A percentile compares a stretch with the other conserved stretches of the same genome.
These are phyloP conservation scores for Benthosema pterotum DNA, from an alignment of 2,797 vertebrate species.

Conservation along the genomic window DNA sequence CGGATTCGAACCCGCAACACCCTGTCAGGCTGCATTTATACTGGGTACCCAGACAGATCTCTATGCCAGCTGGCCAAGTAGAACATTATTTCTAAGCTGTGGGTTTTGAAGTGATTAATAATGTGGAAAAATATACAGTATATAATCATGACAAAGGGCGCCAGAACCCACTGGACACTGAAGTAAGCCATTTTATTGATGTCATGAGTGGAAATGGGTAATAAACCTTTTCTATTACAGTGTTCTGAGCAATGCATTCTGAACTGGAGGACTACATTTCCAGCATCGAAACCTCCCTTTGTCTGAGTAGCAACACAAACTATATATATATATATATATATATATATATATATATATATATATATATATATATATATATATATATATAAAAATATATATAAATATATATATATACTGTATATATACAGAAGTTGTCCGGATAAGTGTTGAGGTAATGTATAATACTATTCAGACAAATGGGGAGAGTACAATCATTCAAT, in stretches of 20 bases:
- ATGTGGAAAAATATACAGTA: not conserved
- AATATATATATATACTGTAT: slow-evolving; percentile 40
- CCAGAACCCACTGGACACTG: not conserved
- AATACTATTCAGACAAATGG: slow-evolving; percentile 73
- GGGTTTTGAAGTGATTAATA: not conserved
- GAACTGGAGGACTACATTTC: slow-evolving; percentile 47
- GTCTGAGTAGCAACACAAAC: slow-evolving; percentile 36
- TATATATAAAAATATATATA: slow-evolving; percentile 12
- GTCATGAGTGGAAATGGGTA: slow-evolving; percentile 69
- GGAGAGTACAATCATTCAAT: slow-evolving; percentile 80
- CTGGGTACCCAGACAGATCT: no score
- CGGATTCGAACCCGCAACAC: no score
- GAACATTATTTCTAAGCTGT: not conserved
- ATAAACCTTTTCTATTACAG: slow-evolving; percentile 63
- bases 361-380: slow-evolving; percentile 2
- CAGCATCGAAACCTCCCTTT: slow-evolving; percentile 44
- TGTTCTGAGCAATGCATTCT: slow-evolving; percentile 60
- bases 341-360: no score
- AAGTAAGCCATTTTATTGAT: slow-evolving; percentile 78
- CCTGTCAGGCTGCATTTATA: no score
- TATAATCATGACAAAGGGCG: not conserved
- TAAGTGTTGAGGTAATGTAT: slow-evolving; percentile 82
- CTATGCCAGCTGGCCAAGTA: no score
- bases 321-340: no score
- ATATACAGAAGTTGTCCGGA: slow-evolving; percentile 72